These are phyloP conservation scores for Lutjanus erythropterus DNA, from an alignment of 2,113 vertebrate genomes.

Conservation along the genomic window DNA sequence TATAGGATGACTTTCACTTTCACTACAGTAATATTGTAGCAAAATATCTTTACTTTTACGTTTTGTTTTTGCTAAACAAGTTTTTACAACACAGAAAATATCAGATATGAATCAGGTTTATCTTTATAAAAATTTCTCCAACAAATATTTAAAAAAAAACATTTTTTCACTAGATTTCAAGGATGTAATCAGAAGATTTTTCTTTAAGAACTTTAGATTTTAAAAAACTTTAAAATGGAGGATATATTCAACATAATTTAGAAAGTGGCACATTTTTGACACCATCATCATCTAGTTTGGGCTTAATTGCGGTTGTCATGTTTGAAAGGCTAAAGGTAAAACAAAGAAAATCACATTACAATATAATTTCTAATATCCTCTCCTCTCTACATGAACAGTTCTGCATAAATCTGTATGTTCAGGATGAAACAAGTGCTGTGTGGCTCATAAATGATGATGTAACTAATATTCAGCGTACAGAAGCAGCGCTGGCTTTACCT, in stretches of 20 bases:
- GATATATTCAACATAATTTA: neutral
- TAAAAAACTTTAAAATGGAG: neutral
- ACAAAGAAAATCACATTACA: neutral
- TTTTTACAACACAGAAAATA: too few species aligned
- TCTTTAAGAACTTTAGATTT: too few species aligned
- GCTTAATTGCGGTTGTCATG: neutral
- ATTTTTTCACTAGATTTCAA: too few species aligned
- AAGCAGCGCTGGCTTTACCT: conserved; percentile 32
- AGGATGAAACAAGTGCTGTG: neutral
- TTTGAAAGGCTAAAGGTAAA: neutral
- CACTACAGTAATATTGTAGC: too few species aligned
- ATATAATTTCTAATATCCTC: neutral
- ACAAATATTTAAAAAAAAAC: too few species aligned
- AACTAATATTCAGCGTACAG: conserved; percentile 16
- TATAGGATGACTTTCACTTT: too few species aligned
- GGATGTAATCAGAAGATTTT: too few species aligned
- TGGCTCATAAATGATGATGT: conserved; percentile 15
- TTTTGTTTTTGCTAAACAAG: too few species aligned
- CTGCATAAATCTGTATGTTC: neutral
- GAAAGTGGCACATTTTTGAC: too few species aligned
- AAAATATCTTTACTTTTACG: too few species aligned
- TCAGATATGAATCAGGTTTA: too few species aligned
- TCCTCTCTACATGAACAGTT: neutral
- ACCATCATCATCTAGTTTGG: neutral
- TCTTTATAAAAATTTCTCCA: too few species aligned